Percentiles rank a stretch among this genome's conserved stretches.
phyloP scores from a whole-genome alignment of 2,113 vertebrate species.

The Phocoena sinus region DNA sequence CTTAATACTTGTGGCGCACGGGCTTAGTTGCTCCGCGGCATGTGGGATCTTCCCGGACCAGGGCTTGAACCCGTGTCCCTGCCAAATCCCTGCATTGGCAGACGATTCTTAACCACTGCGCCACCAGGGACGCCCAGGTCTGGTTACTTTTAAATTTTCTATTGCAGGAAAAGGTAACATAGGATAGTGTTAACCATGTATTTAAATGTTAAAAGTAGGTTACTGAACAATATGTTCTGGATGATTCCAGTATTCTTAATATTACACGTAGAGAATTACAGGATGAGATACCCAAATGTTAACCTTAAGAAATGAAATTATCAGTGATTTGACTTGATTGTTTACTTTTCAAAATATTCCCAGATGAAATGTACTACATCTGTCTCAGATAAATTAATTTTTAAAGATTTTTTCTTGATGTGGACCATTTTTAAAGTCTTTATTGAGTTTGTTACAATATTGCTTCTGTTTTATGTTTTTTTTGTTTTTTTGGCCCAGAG shows the following conservation, averaged over 20 bases:
- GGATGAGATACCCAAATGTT: background rate
- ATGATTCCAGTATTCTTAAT: background rate
- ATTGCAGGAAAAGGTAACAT: background rate
- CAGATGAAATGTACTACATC: background rate
- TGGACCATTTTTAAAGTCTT: too few relatives aligned
- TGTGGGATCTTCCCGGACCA: too few relatives aligned
- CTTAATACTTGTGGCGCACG: too few relatives aligned
- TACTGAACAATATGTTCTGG: background rate
- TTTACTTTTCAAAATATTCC: constrained; percentile 11
- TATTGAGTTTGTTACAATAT: too few relatives aligned
- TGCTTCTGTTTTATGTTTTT: too few relatives aligned
- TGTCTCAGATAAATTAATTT: background rate
- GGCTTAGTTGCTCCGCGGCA: too few relatives aligned
- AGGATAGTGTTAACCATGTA: background rate
- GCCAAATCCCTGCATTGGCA: too few relatives aligned
- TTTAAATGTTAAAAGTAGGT: background rate
- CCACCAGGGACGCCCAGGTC: background rate
- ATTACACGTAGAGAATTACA: background rate
- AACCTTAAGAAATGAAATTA: background rate
- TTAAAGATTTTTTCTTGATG: background rate
- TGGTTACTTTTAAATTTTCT: background rate
- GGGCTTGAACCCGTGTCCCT: too few relatives aligned
- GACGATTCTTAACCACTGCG: too few relatives aligned
- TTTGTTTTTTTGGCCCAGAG: too few relatives aligned
- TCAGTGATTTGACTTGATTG: background rate